A percentile compares a stretch with the other conserved stretches of the same genome.
Conservation (phyloP, 1,140 invertebrate species). For the Agrypnia vestita region DNA sequence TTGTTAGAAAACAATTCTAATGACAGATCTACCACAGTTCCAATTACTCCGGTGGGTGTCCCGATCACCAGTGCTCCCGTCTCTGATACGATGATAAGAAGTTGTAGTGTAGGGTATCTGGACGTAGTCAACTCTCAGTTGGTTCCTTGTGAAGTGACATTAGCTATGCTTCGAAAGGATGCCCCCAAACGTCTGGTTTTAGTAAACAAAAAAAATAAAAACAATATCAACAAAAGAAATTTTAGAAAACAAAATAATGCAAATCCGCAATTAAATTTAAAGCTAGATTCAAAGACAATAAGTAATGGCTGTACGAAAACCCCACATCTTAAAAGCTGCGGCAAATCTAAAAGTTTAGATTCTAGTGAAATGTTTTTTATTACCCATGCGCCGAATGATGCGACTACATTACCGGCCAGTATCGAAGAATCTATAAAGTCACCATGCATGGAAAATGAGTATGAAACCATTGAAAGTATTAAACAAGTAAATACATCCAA, state of each 20-base stretch:
- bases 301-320: constrained; percentile 43
- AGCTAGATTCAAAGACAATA: constrained; percentile 60
- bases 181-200: constrained; percentile 83
- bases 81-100: constrained; percentile 84
- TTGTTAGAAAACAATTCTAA: constrained; percentile 63
- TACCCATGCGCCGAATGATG: constrained; percentile 67
- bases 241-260: constrained; percentile 64
- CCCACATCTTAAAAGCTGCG: constrained; percentile 81
- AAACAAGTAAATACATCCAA: constrained; percentile 44
- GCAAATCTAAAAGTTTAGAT: constrained; percentile 88
- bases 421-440: constrained; percentile 65
- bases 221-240: constrained; percentile 68
- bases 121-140: constrained; percentile 84
- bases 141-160: constrained; percentile 81
- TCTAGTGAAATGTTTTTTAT: constrained; percentile 82
- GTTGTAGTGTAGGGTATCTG: constrained; percentile 89
- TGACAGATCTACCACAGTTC: constrained; percentile 77
- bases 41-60: constrained; percentile 76
- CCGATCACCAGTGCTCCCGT: constrained; percentile 66
- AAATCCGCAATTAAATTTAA: constrained; percentile 59
- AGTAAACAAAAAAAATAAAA: constrained; percentile 78
- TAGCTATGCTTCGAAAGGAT: constrained; percentile 80
- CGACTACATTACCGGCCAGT: constrained; percentile 60
- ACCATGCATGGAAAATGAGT: constrained; percentile 60
- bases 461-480: constrained; percentile 62